Evolutionary conservation across 2,113 vertebrate genomes (phyloP), one percentile per base, ranked within the genome.

Genomic region (Pteruthius melanotis): DNA sequence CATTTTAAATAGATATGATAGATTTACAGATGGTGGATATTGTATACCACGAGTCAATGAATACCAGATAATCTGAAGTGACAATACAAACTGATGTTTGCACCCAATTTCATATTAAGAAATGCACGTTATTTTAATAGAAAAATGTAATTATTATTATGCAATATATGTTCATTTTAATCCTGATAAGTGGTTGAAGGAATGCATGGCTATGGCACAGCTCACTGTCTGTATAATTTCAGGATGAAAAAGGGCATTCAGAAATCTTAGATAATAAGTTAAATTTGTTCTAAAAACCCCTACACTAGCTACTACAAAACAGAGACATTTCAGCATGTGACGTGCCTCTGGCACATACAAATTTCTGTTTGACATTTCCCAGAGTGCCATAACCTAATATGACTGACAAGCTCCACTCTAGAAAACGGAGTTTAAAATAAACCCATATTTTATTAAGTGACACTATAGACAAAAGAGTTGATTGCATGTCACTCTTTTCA

Each of bases 331-430:
- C 74, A 89, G 15, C 31, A 75, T 39, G 57, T 45, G 68, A 72
- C 44, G 61, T 68, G 49, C 40, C 37, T 78, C 24, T 79, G 65
- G 56, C 53, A 71, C 68, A 68, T 84, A 92, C 64, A 89, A 45
- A 90, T 90, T 91, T 75, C 35, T 89, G 33, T 94, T 91, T 91
- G 93, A 91, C 60, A 84, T 84, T 94, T 93, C 82, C 52, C 53
- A 66, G 40, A 78, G 47, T 37, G 72, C 81, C 33, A 10, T 54
- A 83, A 72, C 63, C 44, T 82, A 71, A 92, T 33, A 53, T 42
- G 77, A 94, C 13, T 82, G 80, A 91, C 60, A 89, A 87, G 23
- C 13, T 69, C 12, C 52, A 35, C 28, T 68, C 47, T 10, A 82
- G 77, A 92, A 87, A 82, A 78, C 16, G 6, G 57, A 87, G 9